Evolutionary conservation across 2,888 invertebrate genomes (phyloP).

Genomic region (Choreutis nemorana): DNA sequence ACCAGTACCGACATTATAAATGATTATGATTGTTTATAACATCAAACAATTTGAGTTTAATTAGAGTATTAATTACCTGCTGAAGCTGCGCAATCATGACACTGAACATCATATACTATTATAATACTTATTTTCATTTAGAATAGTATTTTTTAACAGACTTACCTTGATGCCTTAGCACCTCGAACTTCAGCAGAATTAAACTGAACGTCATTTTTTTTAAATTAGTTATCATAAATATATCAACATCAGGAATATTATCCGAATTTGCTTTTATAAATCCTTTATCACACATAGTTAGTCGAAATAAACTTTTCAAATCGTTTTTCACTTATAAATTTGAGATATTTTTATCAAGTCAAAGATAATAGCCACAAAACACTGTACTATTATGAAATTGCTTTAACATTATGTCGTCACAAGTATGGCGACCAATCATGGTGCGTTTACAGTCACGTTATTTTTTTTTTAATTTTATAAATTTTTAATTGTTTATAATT

Average conservation of each 20-base stretch:
- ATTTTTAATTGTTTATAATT: no score
- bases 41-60: conserved; percentile 5
- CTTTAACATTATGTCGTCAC: background rate
- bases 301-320: background rate
- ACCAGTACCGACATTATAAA: conserved; percentile 6
- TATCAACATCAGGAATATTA: no score
- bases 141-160: background rate
- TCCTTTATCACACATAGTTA: background rate
- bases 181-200: no score
- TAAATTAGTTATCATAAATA: background rate
- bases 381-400: background rate
- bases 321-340: background rate
- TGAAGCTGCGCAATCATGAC: conserved; percentile 7
- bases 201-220: background rate
- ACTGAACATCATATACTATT: no score
- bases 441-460: background rate
- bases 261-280: background rate
- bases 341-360: background rate
- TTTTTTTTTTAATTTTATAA: background rate
- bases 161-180: background rate
- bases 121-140: background rate
- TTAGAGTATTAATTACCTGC: conserved; percentile 6
- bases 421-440: background rate
- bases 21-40: conserved; percentile 6
- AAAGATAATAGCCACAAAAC: background rate